Evolutionary conservation across 2,888 invertebrate species (phyloP).

Genomic region (Synanthedon andrenaeformis): DNA sequence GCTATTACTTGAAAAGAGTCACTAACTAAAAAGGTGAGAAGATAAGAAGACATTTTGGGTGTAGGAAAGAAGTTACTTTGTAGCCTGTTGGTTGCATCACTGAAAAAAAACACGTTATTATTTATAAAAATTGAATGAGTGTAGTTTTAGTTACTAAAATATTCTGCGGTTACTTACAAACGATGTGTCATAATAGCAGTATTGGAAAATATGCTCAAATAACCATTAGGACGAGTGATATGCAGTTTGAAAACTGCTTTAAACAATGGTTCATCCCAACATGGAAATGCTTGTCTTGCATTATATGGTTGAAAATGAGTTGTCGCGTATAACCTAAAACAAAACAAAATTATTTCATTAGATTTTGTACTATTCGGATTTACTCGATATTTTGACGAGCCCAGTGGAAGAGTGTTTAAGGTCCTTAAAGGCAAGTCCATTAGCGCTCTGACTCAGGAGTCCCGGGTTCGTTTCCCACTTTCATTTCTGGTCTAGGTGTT

Average conservation of each 20-base stretch:
- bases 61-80: constrained; percentile 59
- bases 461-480: too few species aligned
- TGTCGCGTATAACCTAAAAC: constrained; percentile 56
- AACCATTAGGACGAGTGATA: constrained; percentile 67
- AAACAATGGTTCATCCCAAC: constrained; percentile 87
- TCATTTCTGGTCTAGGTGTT: too few species aligned
- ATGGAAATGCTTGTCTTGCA: constrained; percentile 86
- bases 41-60: constrained; percentile 83
- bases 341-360: constrained; percentile 2
- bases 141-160: background rate
- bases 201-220: constrained; percentile 69
- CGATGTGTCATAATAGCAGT: constrained; percentile 53
- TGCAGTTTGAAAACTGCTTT: constrained; percentile 81
- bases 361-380: too few species aligned
- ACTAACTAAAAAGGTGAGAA: constrained; percentile 84
- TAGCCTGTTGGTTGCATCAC: constrained; percentile 12
- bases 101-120: background rate
- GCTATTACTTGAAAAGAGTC: constrained; percentile 53
- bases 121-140: background rate
- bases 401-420: too few species aligned
- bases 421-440: too few species aligned
- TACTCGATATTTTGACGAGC: background rate
- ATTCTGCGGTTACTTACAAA: constrained; percentile 22
- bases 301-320: constrained; percentile 86
- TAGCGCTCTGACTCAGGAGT: too few species aligned